Evolutionary conservation across 2,797 vertebrate genomes (phyloP).

Genomic region (Spizella passerina): DNA sequence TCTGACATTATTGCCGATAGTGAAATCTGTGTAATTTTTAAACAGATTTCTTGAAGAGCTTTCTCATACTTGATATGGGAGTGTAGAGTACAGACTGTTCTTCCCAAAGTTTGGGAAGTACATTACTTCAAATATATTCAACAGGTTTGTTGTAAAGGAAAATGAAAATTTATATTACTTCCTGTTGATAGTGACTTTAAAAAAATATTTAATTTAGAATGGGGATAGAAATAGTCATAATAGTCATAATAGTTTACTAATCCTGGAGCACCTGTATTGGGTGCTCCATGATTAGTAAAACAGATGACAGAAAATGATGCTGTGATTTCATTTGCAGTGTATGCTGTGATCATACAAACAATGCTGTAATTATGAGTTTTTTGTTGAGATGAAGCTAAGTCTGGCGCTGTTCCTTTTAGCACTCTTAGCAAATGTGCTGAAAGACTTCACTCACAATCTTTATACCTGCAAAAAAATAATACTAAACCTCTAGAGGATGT

Average conservation of each 20-base stretch:
- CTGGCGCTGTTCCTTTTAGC: not conserved
- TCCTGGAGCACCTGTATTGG: not conserved
- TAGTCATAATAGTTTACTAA: too few species aligned
- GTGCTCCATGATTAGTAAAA: not conserved
- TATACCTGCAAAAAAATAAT: not conserved
- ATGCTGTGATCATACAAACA: not conserved
- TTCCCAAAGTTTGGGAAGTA: not conserved
- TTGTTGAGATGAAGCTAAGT: not conserved
- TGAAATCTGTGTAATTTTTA: not conserved
- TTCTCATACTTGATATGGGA: not conserved
- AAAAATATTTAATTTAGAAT: not conserved
- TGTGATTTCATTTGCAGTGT: not conserved
- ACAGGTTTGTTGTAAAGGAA: not conserved
- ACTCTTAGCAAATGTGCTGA: not conserved
- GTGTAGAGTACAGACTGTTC: not conserved
- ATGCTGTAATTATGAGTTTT: not conserved
- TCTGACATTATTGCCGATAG: not conserved
- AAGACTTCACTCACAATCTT: not conserved
- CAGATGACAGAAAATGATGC: not conserved
- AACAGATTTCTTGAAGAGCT: not conserved
- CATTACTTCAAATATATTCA: not conserved
- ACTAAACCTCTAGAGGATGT: not conserved
- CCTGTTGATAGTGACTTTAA: not conserved
- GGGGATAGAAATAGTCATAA: not conserved
- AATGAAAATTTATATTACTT: not conserved